A percentile compares a stretch with the other conserved stretches of the same genome.
phyloP scores from a whole-genome alignment of 2,113 vertebrate species.

The Phaethornis superciliosus region DNA sequence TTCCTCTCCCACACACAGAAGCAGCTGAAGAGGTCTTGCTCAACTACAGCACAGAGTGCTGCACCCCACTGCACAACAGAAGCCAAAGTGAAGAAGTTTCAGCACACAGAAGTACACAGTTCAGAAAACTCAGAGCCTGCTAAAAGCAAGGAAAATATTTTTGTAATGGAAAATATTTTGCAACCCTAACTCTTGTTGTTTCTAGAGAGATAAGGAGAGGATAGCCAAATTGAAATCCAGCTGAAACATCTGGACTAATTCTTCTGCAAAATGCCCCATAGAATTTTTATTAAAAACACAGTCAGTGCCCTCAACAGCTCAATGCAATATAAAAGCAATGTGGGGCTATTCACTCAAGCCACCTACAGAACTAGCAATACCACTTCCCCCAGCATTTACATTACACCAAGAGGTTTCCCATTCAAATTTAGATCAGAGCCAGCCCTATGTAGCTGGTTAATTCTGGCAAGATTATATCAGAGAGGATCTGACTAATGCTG shows the following conservation, averaged over 20 bases:
- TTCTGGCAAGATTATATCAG: background rate
- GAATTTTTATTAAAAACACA: background rate
- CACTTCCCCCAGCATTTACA: background rate
- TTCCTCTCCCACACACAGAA: background rate
- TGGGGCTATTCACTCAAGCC: background rate
- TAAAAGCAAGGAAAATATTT: slow-evolving; percentile 1
- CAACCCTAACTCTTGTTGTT: slow-evolving; percentile 31
- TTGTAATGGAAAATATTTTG: slow-evolving; percentile 55
- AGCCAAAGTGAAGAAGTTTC: background rate
- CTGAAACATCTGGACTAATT: slow-evolving; percentile 31
- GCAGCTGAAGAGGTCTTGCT: slow-evolving; percentile 2
- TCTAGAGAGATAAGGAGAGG: slow-evolving; percentile 59
- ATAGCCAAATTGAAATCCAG: slow-evolving; percentile 8
- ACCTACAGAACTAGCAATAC: background rate
- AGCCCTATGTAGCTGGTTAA: background rate
- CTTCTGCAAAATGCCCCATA: background rate
- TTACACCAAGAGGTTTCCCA: background rate
- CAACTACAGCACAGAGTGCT: background rate
- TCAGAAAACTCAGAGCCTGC: slow-evolving; percentile 4
- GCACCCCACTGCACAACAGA: background rate
- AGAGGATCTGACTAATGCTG: background rate
- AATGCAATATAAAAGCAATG: background rate
- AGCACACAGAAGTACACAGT: background rate
- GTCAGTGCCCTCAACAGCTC: background rate
- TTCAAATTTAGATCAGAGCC: background rate